Conservation (phyloP, 2,888 invertebrate species). For the Philaethria dido region DNA sequence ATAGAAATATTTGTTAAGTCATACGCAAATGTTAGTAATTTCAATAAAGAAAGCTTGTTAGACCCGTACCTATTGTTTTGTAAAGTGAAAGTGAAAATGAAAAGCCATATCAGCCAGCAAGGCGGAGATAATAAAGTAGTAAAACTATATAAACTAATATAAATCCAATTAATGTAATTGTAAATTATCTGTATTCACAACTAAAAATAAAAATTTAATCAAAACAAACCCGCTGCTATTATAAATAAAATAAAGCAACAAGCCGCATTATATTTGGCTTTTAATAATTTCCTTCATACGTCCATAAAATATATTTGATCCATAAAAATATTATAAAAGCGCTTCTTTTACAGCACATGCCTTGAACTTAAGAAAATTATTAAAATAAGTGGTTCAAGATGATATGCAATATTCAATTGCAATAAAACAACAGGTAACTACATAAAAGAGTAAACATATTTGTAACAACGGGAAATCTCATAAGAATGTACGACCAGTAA, state of each 20-base stretch:
- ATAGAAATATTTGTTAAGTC: not conserved
- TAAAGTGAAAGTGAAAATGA: not conserved
- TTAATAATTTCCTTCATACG: constrained; percentile 23
- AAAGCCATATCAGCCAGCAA: not conserved
- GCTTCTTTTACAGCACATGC: constrained; percentile 27
- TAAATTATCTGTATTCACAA: no score
- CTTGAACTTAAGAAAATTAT: constrained; percentile 34
- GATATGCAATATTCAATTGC: constrained; percentile 26
- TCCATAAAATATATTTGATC: constrained; percentile 21
- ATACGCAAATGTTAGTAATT: not conserved
- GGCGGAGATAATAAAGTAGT: constrained; percentile 1
- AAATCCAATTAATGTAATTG: not conserved
- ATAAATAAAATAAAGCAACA: constrained; percentile 15
- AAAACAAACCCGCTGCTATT: constrained; percentile 7
- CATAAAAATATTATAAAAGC: constrained; percentile 28
- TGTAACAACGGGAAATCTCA: not conserved
- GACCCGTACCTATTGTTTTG: not conserved
- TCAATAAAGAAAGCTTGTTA: not conserved
- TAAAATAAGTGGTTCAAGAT: constrained; percentile 34
- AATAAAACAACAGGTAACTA: constrained; percentile 27
- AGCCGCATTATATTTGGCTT: not conserved
- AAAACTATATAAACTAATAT: constrained; percentile 3
- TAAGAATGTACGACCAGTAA: not conserved
- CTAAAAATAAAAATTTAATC: not conserved
- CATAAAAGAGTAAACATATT: constrained; percentile 21